phyloP scores from a whole-genome alignment of 2,888 invertebrate species.

The Mythimna pallens region DNA sequence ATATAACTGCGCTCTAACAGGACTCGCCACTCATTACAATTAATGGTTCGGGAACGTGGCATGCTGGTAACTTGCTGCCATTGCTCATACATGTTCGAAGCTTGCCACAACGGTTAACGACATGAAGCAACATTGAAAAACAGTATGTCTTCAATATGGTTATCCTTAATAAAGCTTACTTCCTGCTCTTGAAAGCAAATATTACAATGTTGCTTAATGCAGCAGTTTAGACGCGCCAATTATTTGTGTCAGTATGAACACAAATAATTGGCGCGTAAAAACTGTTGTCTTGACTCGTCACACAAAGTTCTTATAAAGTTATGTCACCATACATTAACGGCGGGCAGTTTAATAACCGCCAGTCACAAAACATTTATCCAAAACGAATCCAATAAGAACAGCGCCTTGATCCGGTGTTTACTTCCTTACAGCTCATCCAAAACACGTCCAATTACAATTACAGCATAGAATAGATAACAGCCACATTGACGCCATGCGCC shows the following conservation, averaged over 20 bases:
- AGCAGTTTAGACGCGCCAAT: no score
- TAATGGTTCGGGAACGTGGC: constrained; percentile 29
- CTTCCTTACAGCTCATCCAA: not conserved
- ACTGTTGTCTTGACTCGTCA: not conserved
- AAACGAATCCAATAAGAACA: not conserved
- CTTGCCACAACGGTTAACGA: constrained; percentile 18
- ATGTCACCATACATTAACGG: not conserved
- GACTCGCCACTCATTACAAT: constrained; percentile 29
- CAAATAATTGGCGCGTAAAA: not conserved
- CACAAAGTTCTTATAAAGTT: not conserved
- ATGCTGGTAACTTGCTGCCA: constrained; percentile 21
- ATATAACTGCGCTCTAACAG: constrained; percentile 22
- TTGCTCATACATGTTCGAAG: constrained; percentile 43
- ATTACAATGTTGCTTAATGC: not conserved
- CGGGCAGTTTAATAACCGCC: not conserved
- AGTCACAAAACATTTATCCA: not conserved
- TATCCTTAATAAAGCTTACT: not conserved
- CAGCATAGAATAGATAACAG: constrained; percentile 1
- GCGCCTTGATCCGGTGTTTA: not conserved
- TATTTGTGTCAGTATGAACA: not conserved
- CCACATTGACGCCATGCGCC: not conserved
- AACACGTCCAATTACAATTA: constrained; percentile 3
- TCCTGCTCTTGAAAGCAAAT: constrained; percentile 6
- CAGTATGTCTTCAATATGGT: not conserved
- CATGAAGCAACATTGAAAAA: constrained; percentile 20